These are phyloP conservation scores for Hesperophylax magnus DNA, from an alignment of 1,140 invertebrate genomes.

Conservation along the genomic window DNA sequence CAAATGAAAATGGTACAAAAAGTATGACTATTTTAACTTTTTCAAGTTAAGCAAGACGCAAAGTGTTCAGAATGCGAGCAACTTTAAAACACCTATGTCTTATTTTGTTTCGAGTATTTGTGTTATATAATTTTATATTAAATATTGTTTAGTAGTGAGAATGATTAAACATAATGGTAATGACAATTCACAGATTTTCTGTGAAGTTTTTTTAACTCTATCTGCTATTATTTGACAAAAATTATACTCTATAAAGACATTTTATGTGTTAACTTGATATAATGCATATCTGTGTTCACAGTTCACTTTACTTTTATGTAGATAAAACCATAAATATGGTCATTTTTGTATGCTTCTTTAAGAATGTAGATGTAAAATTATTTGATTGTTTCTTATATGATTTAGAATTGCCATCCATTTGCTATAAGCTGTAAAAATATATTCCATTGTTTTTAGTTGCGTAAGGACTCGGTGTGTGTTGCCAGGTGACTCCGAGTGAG, in stretches of 20 bases:
- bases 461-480: conserved; percentile 61
- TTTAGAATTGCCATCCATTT: conserved; percentile 57
- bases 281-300: conserved; percentile 1
- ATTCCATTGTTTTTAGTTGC: conserved; percentile 67
- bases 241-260: conserved; percentile 1
- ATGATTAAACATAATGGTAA: no score
- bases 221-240: background rate
- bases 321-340: background rate
- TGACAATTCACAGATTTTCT: no score
- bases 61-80: no score
- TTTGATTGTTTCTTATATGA: conserved; percentile 35
- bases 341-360: conserved; percentile 18
- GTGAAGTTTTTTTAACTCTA: background rate
- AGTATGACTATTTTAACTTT: no score
- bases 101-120: no score
- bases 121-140: no score
- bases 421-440: conserved; percentile 60
- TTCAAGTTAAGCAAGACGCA: no score
- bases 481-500: background rate
- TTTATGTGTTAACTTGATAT: background rate
- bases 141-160: no score
- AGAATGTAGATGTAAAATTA: conserved; percentile 31
- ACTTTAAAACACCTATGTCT: no score
- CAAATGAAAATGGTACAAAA: no score
- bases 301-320: conserved; percentile 4